Base-by-base conservation (phyloP, 2,113 vertebrate species). In the Piprites chloris region DNA sequence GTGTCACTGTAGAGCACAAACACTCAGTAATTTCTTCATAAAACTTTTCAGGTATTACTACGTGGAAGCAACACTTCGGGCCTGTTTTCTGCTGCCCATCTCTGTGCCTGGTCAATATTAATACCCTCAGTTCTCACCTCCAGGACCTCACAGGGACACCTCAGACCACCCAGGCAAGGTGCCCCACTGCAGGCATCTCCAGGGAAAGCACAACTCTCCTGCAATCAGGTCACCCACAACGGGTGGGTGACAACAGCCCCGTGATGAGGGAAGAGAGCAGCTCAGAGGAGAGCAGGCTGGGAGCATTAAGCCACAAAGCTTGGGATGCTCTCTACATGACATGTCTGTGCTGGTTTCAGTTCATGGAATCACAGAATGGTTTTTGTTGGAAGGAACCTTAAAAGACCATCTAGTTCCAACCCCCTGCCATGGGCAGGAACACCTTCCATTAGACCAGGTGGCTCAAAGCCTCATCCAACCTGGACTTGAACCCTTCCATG, bases 341-440 rank as follows among this genome's bases (percentile, higher is more conserved):
- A 15, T 23, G 5, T 10, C 28, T 0, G 0, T 32, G 30, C 27
- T 87, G 53, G 41, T 14, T 12, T 30, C 28, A 41, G 21, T 13
- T 27, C 16, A 35, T 20, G 41, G 63, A 62, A 27, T 16, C 63
- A 33, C 26, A 28, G 71, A 41, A 76, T 19, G 30, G 17, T 47
- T 76, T 62, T 30, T 6, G 63, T 32, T 55, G 71, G 12, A 47
- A 69, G 11, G 17, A 6, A 47, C 6, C 14, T 35, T 47, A 6
- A 62, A 62, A 76, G 14, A 32, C 30, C 17, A 47, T 13, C n/a
- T 22, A 19, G 9, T 27, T 69, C 20, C 55, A 76, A 26, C 11
- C 39, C 7, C n/a, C 24, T 62, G 30, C 11, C 14, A 62, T 9
- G 3, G 30, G 8, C 39, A 61, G 47, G 11, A n/a, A 62, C 26